A percentile compares a stretch with the other conserved stretches of the same genome.
phyloP scores from a whole-genome alignment of 2,113 vertebrate species.

The Myiozetetes cayanensis region DNA sequence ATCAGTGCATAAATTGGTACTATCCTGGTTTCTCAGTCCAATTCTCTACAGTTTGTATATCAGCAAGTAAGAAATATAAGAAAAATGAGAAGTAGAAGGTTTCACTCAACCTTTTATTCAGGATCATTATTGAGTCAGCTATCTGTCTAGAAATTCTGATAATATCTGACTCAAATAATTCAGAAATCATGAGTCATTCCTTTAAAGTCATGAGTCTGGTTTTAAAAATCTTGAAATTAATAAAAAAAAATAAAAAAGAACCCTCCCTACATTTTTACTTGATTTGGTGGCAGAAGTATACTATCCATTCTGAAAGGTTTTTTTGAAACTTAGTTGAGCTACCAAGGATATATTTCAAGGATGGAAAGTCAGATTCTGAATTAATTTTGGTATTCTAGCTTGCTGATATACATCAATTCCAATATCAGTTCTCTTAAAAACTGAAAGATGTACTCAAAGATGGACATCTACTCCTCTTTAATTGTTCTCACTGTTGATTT shows the following conservation, averaged over 20 bases:
- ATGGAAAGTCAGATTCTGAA: not conserved
- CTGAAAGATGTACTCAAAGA: not conserved
- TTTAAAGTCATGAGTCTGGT: not conserved
- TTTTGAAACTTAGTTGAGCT: not conserved
- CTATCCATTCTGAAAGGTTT: not conserved
- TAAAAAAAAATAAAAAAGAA: not conserved
- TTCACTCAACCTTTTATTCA: not conserved
- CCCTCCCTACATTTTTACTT: accelerated
- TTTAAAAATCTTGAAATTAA: not conserved
- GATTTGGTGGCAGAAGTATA: not conserved
- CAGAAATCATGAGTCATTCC: not conserved
- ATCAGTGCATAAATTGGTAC: conserved; percentile 27
- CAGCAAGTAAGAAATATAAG: not conserved
- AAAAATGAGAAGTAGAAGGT: not conserved
- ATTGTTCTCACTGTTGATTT: not conserved
- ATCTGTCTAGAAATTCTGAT: not conserved
- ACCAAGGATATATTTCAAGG: not conserved
- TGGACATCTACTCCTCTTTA: not conserved
- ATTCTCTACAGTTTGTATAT: not conserved
- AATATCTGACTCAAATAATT: not conserved
- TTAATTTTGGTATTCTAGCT: not conserved
- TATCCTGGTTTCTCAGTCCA: not conserved
- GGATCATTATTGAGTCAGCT: not conserved
- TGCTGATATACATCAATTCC: not conserved
- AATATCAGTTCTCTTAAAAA: not conserved